phyloP scores from a whole-genome alignment of 2,113 vertebrate species.

The Burhinus bistriatus region DNA sequence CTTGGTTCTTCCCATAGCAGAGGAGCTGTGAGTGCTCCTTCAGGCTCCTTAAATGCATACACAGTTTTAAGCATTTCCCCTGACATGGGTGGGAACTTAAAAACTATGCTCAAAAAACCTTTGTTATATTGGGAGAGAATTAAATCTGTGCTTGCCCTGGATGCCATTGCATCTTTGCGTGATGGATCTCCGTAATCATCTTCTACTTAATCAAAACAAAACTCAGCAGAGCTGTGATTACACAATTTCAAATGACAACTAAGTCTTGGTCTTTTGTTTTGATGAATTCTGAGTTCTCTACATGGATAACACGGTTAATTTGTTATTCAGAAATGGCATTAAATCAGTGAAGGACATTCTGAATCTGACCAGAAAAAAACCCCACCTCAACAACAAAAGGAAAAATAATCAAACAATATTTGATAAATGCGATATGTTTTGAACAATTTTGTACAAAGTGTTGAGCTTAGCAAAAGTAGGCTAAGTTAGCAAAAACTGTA shows the following conservation, averaged over 20 bases:
- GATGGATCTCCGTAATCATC: constrained; percentile 16
- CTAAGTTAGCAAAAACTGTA: background rate
- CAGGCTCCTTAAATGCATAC: background rate
- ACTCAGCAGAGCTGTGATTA: constrained; percentile 24
- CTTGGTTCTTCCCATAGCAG: background rate
- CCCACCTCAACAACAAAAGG: background rate
- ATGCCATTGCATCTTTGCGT: background rate
- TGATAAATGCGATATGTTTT: background rate
- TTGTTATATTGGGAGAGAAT: background rate
- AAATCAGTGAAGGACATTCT: constrained; percentile 5
- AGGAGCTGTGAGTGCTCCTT: background rate
- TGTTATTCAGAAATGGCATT: constrained; percentile 18
- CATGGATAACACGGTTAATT: background rate
- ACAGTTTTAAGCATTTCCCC: background rate
- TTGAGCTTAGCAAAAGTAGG: background rate
- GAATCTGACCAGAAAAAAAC: background rate
- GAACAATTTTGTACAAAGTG: background rate
- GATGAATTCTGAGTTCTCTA: background rate
- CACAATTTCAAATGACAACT: constrained; percentile 9
- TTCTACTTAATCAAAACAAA: constrained; percentile 48
- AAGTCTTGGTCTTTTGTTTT: constrained; percentile 8
- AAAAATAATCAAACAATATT: background rate
- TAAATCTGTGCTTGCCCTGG: background rate
- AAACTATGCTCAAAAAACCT: background rate
- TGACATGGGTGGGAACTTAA: background rate